Evolutionary conservation across 2,888 invertebrate species (phyloP), one percentile per base, ranked within the genome.

Genomic region (Charanyca ferruginea): DNA sequence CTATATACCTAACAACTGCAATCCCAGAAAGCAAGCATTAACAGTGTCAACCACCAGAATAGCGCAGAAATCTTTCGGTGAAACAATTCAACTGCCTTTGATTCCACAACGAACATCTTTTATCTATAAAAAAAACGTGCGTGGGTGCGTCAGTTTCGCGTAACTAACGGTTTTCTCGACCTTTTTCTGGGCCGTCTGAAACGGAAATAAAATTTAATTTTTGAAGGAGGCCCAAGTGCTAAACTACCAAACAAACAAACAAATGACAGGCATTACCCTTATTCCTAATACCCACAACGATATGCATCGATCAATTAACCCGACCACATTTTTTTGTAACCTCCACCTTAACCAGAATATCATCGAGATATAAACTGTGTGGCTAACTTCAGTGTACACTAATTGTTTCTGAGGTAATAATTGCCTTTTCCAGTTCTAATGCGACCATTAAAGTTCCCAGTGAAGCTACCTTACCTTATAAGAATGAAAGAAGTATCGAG

Each of bases 391-490:
- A 11, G 32, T 62, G 59, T 70, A 69, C 60, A 58, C 71, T 91
- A 91, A 91, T 91, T 92, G 91, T 91, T 89, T 83, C 74, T 73
- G 76, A 84, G 81, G 85, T 85, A 84, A 87, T 90, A 90, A 91
- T 91, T 87, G 86, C 91, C 91, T 88, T 90, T 86, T 87, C 76
- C 63, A 87, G 88, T 77, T 52, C 81, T 89, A 90, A 91, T 89
- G 79, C 86, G 85, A 73, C 76, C 85, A 88, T 90, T 90, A 86
- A 88, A 83, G 77, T 81, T 78, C 79, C 79, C 74, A 67, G 55
- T 53, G 54, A 70, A 65, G 53, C 70, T 63, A 66, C 78, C 62
- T 73, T 66, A 58, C 83, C 85, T 62, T 85, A 80, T 81, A 73
- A 49, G 83, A 49, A 47, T 23, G 67, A 20, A 52, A 53, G 51